Evolutionary conservation across 1,140 invertebrate species (phyloP).

Genomic region (Zaprionus camerounensis): DNA sequence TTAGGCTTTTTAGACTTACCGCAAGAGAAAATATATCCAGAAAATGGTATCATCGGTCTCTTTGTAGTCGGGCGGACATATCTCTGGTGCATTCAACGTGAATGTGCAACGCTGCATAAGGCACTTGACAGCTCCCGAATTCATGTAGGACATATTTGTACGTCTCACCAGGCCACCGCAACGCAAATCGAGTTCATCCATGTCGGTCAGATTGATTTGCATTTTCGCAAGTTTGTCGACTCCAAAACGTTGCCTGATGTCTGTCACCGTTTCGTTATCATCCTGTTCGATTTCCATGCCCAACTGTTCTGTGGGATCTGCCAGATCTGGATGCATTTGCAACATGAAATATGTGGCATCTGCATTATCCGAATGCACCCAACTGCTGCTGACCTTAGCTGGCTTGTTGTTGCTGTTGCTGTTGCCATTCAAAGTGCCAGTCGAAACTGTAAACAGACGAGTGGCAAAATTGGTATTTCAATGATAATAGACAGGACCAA

Average conservation of each 20-base stretch:
- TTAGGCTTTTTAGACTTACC: constrained; percentile 37
- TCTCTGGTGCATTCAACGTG: constrained; percentile 87
- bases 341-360: constrained; percentile 87
- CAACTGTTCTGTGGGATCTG: constrained; percentile 88
- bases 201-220: constrained; percentile 88
- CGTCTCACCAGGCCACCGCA: constrained; percentile 88
- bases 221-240: constrained; percentile 86
- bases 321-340: constrained; percentile 89
- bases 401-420: constrained; percentile 3
- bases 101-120: constrained; percentile 89
- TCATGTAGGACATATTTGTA: constrained; percentile 86
- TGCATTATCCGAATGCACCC: constrained; percentile 82
- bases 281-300: constrained; percentile 90
- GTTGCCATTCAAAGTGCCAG: constrained; percentile 16
- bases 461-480: constrained; percentile 23
- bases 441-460: constrained; percentile 47
- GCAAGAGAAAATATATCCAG: constrained; percentile 91
- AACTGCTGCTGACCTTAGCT: constrained; percentile 47
- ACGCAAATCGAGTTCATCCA: constrained; percentile 89
- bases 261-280: constrained; percentile 87
- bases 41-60: constrained; percentile 90
- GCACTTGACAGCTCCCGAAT: constrained; percentile 87
- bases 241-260: constrained; percentile 88
- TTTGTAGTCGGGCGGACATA: constrained; percentile 90
- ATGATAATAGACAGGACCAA: constrained; percentile 41